These are phyloP conservation scores for Cyaniris semiargus DNA, from an alignment of 2,888 invertebrate genomes.

Conservation along the genomic window DNA sequence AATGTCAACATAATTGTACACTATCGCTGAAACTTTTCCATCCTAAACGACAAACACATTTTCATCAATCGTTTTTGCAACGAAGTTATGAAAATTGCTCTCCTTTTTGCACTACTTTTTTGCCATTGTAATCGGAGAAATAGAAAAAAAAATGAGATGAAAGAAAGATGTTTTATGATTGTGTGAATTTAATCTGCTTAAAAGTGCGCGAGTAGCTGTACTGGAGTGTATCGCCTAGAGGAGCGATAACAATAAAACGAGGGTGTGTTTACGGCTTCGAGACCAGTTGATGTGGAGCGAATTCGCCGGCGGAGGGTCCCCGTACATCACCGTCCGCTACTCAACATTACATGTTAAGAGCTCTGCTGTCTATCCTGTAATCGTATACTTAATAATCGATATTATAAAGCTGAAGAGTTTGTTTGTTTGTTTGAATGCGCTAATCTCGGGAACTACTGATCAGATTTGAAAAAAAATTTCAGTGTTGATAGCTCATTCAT, in stretches of 20 bases:
- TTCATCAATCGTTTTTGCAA: not conserved
- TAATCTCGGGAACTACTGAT: too few relatives aligned
- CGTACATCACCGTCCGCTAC: not conserved
- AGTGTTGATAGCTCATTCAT: too few relatives aligned
- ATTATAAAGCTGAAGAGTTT: too few relatives aligned
- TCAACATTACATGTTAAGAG: not conserved
- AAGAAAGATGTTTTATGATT: too few relatives aligned
- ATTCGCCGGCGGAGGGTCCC: not conserved
- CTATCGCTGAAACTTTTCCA: not conserved
- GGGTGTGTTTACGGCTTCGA: not conserved
- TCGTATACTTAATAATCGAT: too few relatives aligned
- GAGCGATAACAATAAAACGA: not conserved
- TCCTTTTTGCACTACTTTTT: not conserved
- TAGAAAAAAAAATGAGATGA: not conserved
- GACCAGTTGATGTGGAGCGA: not conserved
- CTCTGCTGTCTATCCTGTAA: not conserved
- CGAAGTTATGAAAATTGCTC: not conserved
- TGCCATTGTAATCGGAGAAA: not conserved
- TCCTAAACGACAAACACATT: not conserved
- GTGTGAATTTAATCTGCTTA: too few relatives aligned
- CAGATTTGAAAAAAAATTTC: too few relatives aligned
- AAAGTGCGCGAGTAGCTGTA: not conserved
- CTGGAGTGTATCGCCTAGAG: not conserved
- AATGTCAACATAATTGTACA: conserved; percentile 8
- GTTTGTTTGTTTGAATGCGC: too few relatives aligned